Base-by-base conservation (phyloP, 2,113 vertebrate species). In the Silurus meridionalis region DNA sequence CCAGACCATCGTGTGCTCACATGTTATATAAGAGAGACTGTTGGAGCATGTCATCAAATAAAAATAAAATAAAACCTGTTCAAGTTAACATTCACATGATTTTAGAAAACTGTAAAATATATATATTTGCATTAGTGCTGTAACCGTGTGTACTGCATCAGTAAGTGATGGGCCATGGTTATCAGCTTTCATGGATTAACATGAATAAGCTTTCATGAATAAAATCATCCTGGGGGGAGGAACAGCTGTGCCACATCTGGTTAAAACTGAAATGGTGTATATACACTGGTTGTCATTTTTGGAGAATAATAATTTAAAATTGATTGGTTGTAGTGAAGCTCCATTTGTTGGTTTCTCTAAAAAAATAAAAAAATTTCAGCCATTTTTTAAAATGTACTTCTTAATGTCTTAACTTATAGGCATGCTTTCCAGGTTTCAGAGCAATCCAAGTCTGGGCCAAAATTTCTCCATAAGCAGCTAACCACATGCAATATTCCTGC, bases 241-340 rank as follows among this genome's bases (percentile, higher is more conserved):
- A 25, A 77, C 72, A 75, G 50, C 77, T 79, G 57, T 15, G 78
- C 21, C 25, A 80, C 55, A 80, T 37, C 55, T 80, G 77, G 77
- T 0, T 7, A 37, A 58, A 79, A 58, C 53, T 58, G n/a, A 58
- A 58, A 15, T 9, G 53, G 53, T 53, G 11, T 25, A 55, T 3
- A 77, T 5, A 55, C 23, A 25, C 14, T 53, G 17, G 21, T 13
- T 23, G 72, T 50, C 48, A 14, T 79, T 58, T 77, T 28, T 79
- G n/a, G 14, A 50, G 71, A 13, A 9, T 23, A n/a, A 75, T 14
- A 52, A 52, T 25, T 50, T 55, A 48, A 13, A 75, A 46, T 19
- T 8, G 37, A 8, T 8, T 71, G 67, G 28, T 28, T 10, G 17
- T 37, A 69, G 25, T 14, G 61, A 23, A 64, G 21, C 61, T 25